These are phyloP conservation scores for Syngnathus acus DNA, from an alignment of 2,797 vertebrate species.

Conservation along the genomic window DNA sequence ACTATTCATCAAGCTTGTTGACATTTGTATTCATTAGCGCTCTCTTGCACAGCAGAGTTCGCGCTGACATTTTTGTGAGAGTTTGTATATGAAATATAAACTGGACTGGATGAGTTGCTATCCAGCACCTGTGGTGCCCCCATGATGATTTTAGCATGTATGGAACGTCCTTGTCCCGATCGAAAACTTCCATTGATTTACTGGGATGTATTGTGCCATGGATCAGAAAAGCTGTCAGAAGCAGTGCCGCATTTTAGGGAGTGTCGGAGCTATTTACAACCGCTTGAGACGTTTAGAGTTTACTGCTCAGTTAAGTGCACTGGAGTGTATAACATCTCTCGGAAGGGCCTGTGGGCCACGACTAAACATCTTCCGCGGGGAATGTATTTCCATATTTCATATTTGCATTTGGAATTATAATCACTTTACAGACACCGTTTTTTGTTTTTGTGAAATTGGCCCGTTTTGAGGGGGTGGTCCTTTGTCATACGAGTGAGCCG, in stretches of 20 bases:
- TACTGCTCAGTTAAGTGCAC: not conserved
- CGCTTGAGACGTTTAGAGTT: constrained; percentile 5
- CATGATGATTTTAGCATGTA: constrained; percentile 21
- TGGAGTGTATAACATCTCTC: not conserved
- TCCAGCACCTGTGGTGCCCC: too few relatives aligned
- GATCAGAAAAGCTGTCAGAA: constrained; percentile 11
- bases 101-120: not conserved
- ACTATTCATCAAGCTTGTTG: constrained; percentile 22
- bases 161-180: constrained; percentile 9
- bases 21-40: constrained; percentile 22
- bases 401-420: not conserved
- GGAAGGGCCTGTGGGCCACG: not conserved
- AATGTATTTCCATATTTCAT: not conserved
- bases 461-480: too few relatives aligned
- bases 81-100: not conserved
- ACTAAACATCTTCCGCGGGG: not conserved
- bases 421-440: not conserved
- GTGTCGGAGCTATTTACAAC: constrained; percentile 17
- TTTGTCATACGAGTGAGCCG: too few relatives aligned
- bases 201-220: constrained; percentile 7
- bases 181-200: constrained; percentile 23
- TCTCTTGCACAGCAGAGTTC: constrained; percentile 3
- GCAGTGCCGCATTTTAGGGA: constrained; percentile 15
- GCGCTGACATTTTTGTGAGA: not conserved
- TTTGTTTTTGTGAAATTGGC: not conserved